Conservation (phyloP, 2,888 invertebrate species). For the Leptinotarsa rubiginosa region DNA sequence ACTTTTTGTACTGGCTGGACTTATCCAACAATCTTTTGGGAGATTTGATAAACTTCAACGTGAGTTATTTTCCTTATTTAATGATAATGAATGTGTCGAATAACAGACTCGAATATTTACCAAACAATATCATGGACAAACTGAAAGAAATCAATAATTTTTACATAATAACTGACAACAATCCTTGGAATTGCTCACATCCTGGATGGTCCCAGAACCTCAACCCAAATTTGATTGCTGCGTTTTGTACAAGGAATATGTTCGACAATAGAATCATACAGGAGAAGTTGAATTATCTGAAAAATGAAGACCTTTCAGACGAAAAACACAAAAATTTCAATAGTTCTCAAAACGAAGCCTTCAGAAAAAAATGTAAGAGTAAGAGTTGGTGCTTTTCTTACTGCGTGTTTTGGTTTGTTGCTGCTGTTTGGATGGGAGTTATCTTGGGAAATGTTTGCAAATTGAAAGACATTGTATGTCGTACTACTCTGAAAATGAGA, state of each 20-base stretch:
- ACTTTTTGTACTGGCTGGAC: conserved; percentile 38
- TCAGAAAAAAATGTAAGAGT: conserved; percentile 20
- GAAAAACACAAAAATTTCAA: background rate
- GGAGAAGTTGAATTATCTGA: conserved; percentile 11
- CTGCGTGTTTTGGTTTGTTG: conserved; percentile 49
- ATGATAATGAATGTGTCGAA: conserved; percentile 47
- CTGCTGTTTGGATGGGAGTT: conserved; percentile 52
- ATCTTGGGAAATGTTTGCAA: conserved; percentile 52
- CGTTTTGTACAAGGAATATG: conserved; percentile 40
- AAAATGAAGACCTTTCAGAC: conserved; percentile 12
- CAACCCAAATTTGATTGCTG: conserved; percentile 27
- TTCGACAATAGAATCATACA: conserved; percentile 23
- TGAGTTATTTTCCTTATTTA: conserved; percentile 43
- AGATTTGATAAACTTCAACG: conserved; percentile 46
- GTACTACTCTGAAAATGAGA: background rate
- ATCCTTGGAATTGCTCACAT: conserved; percentile 50
- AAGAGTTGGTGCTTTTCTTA: conserved; percentile 41
- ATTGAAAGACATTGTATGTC: conserved; percentile 45
- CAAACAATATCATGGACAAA: conserved; percentile 40
- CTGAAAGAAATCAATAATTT: conserved; percentile 44
- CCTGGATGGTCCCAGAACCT: conserved; percentile 39
- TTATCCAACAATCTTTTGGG: conserved; percentile 47
- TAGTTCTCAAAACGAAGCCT: background rate
- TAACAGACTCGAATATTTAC: conserved; percentile 46
- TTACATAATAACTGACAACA: conserved; percentile 47